Evolutionary conservation across 2,888 invertebrate genomes (phyloP).

Genomic region (Molanna angustata): DNA sequence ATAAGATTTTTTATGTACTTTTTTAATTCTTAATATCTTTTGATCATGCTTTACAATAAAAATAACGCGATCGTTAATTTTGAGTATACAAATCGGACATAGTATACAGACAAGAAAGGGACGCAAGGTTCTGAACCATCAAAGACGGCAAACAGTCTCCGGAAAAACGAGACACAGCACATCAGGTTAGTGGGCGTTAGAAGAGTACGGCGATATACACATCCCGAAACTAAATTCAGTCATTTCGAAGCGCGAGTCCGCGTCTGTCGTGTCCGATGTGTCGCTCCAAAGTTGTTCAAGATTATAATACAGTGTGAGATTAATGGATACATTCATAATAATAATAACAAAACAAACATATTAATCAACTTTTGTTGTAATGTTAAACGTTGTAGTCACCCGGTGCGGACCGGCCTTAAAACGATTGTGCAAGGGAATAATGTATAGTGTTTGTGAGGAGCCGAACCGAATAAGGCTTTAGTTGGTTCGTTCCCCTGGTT

Average conservation of each 20-base stretch:
- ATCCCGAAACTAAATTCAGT: slow-evolving; percentile 15
- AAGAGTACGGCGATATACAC: slow-evolving; percentile 10
- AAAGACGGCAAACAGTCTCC: slow-evolving; percentile 28
- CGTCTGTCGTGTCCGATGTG: slow-evolving; percentile 43
- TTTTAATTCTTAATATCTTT: too few species aligned
- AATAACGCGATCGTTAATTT: too few species aligned
- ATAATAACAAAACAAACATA: slow-evolving; percentile 6
- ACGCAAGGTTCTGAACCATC: slow-evolving; percentile 6
- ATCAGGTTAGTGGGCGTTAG: neutral
- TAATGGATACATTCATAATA: neutral
- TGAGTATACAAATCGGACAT: slow-evolving; percentile 3
- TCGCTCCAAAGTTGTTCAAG: slow-evolving; percentile 18
- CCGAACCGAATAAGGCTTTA: neutral
- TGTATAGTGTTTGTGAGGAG: slow-evolving; percentile 6
- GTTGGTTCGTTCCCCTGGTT: neutral
- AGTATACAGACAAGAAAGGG: slow-evolving; percentile 6
- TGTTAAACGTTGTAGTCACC: slow-evolving; percentile 4
- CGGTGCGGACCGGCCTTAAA: neutral
- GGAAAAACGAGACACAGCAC: slow-evolving; percentile 23
- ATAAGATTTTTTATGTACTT: too few species aligned
- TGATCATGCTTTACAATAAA: too few species aligned
- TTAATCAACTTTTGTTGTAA: too few species aligned
- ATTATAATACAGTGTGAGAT: neutral
- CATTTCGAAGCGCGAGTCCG: slow-evolving; percentile 26
- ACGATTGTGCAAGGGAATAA: slow-evolving; percentile 6